Evolutionary conservation across 2,113 vertebrate genomes (phyloP), one percentile per base, ranked within the genome.

Genomic region (Hippocampus guttulatus): DNA sequence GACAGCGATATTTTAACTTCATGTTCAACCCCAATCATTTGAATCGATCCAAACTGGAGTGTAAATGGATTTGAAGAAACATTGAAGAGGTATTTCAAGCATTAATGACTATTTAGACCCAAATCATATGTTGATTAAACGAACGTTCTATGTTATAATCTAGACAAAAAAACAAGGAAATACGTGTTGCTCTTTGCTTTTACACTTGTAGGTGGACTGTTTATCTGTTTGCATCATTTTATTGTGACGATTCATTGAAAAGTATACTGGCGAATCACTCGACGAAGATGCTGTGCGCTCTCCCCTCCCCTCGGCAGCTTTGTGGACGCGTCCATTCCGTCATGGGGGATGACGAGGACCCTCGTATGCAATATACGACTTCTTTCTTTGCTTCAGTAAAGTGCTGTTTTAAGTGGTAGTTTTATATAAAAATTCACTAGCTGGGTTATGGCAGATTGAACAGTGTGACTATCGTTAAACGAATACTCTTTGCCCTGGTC

Each of bases 251-350:
- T 73, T 68, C 75, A 8, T 77, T 33, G 61, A 60, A 40, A 27
- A 62, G 58, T 80, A 73, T 63, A 62, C 71, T 70, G 75, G 75
- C 67, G 81, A 78, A 81, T 84, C 73, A 79, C 65, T 77, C 69
- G 73, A 75, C 78, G 77, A 64, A 62, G 73, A 87, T 83, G 87
- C 87, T 78, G 64, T 84, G 70, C 75, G 81, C 76, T 84, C 83
- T 25, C 58, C 58, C 57, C 11, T 1, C 12, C 79, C 64, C 78
- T 78, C 81, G 64, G 74, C 69, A 79, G 73, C 80, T 83, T 49
- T 64, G 57, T 76, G 75, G 43, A 67, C 66, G 82, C 67, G 58
- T 82, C 88, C 81, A 91, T 84, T 89, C 57, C 8, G 58, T 16
- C 1, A 25, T 5, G 62, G 73, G 73, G 80, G 86, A 75, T 68